These are phyloP conservation scores for Nesoenas mayeri DNA, from an alignment of 2,113 vertebrate genomes.

Conservation along the genomic window DNA sequence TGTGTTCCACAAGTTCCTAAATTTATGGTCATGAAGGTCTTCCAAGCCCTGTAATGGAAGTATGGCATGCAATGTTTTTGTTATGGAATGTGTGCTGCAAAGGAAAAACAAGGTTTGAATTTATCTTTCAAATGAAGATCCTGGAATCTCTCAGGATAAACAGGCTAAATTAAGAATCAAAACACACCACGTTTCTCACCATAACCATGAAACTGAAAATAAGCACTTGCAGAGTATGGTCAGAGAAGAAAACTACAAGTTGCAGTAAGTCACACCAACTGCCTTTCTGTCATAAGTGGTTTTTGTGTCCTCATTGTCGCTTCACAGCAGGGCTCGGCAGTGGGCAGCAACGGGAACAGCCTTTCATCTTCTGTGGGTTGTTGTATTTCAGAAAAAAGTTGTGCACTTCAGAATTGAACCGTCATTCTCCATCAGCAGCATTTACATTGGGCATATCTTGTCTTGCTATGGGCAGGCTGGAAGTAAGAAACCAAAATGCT, in stretches of 20 bases:
- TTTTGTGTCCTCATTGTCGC: neutral
- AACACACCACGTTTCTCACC: slow-evolving; percentile 50
- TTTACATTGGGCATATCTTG: neutral
- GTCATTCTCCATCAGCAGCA: neutral
- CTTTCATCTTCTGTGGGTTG: neutral
- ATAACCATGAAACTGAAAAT: slow-evolving; percentile 46
- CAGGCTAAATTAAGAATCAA: slow-evolving; percentile 58
- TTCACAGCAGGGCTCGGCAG: neutral
- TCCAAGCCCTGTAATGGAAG: slow-evolving; percentile 34
- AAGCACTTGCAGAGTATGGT: neutral
- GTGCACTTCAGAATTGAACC: neutral
- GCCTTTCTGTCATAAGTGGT: neutral
- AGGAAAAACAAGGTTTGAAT: slow-evolving; percentile 51
- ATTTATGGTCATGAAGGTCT: slow-evolving; percentile 65
- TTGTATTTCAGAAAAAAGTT: neutral
- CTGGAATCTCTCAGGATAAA: slow-evolving; percentile 47
- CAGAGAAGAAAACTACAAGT: neutral
- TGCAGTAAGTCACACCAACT: neutral
- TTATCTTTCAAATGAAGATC: slow-evolving; percentile 45
- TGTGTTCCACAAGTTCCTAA: slow-evolving; percentile 57
- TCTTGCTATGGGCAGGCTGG: neutral
- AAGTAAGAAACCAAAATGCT: neutral
- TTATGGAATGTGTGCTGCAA: slow-evolving; percentile 19
- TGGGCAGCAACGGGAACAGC: neutral
- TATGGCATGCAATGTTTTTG: slow-evolving; percentile 55